Evolutionary conservation across 2,797 vertebrate genomes (phyloP), one percentile per base, ranked within the genome.

Genomic region (Tangara arthus): DNA sequence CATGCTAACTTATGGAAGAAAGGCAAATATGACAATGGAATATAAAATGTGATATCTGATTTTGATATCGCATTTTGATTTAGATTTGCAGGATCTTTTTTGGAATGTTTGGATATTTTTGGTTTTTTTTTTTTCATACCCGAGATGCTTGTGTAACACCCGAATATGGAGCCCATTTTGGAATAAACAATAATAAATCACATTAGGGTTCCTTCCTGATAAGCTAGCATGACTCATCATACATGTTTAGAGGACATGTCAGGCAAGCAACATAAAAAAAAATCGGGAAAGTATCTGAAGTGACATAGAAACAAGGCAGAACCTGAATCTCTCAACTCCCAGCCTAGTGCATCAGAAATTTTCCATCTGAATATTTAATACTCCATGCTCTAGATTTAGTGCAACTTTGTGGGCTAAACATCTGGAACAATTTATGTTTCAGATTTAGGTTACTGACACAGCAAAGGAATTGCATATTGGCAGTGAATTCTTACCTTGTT

Each of bases 61-160:
- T 53, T 32, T 32, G 7, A 32, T 46, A 53, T 3, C 11, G 19
- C 19, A 17, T 9, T 85, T 66, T 53, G 17, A 61, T 82, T 69
- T 79, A 20, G 20, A 53, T 59, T 65, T 59, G 6, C 7, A 27
- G 5, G 5, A 18, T 20, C 1, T 52, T 50, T 64, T 71, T 68
- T 32, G 2, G 4, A 79, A 52, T 32, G 3, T 32, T 24, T 8
- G 6, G 3, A 0, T n/a, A n/a, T n/a, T n/a, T n/a, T n/a, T n/a
- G n/a, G n/a, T 32, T 9, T 35, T 9, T 35, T 32, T 35, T 20
- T 46, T 42, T 55, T 12, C 5, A 7, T 35, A 42, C 55, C 39
- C 41, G 55, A 50, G 16, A 44, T 47, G 9, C 8, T 66, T 60
- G 14, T 49, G 18, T 30, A 56, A 69, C 9, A 47, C 8, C 2